Percentiles rank a stretch among this genome's conserved stretches.
Evolutionary conservation across 2,113 vertebrate species (phyloP).

Genomic region (Galeopterus variegatus): DNA sequence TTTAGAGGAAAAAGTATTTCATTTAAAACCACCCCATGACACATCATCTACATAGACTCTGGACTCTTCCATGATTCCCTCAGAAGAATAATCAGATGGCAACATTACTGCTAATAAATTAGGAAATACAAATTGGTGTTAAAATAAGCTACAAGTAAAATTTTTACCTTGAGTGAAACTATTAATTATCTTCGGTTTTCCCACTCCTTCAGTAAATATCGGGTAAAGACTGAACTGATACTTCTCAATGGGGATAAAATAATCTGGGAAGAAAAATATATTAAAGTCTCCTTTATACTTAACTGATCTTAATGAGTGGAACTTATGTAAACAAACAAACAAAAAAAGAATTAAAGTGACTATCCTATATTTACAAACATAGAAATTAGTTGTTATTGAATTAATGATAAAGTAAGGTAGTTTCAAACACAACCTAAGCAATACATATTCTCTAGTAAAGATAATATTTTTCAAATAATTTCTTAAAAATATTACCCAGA

Average conservation of each 20-base stretch:
- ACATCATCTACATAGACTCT: neutral
- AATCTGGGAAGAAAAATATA: conserved; percentile 88
- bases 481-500: neutral
- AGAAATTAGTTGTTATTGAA: neutral
- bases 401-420: neutral
- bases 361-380: neutral
- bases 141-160: conserved; percentile 41
- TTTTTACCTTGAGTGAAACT: conserved; percentile 90
- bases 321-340: neutral
- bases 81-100: neutral
- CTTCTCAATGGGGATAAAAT: conserved; percentile 94
- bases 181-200: conserved; percentile 88
- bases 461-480: conserved; percentile 13
- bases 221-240: conserved; percentile 94
- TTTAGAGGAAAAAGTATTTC: neutral
- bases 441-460: neutral
- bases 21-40: neutral
- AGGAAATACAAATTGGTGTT: neutral
- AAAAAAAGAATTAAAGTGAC: neutral
- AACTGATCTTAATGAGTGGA: conserved; percentile 8
- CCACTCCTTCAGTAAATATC: conserved; percentile 94
- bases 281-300: conserved; percentile 15
- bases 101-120: neutral
- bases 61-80: neutral
- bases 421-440: neutral